These are phyloP conservation scores for Porites divaricata DNA, from an alignment of 92 coral and sea anemone genomes.

Conservation along the genomic window DNA sequence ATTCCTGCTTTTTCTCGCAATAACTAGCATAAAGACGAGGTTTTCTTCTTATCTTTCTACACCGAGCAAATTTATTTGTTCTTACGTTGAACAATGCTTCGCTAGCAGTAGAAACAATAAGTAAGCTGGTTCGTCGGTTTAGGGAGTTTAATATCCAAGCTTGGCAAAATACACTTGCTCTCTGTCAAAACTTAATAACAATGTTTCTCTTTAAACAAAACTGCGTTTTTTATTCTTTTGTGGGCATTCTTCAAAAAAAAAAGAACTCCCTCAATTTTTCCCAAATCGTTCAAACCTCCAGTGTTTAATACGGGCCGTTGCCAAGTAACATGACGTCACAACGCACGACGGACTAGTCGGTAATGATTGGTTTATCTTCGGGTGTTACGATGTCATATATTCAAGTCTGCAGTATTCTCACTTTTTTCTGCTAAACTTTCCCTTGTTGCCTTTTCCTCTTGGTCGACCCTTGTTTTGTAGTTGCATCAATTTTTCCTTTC, in stretches of 20 bases:
- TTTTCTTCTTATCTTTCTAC: too few species aligned
- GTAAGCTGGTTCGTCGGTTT: too few species aligned
- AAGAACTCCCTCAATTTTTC: too few species aligned
- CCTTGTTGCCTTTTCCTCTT: constrained; percentile 25
- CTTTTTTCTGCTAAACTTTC: constrained; percentile 2
- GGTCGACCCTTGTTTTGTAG: constrained; percentile 66
- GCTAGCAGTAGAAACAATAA: too few species aligned
- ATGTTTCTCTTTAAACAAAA: too few species aligned
- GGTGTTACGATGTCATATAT: not conserved
- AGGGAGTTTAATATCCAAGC: too few species aligned
- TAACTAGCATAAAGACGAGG: too few species aligned
- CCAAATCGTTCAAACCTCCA: not conserved
- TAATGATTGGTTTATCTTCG: not conserved
- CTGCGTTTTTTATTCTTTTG: not conserved
- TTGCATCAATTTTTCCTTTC: constrained; percentile 67
- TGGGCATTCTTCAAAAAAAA: not conserved
- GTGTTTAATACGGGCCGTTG: not conserved
- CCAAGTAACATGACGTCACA: not conserved
- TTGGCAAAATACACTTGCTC: too few species aligned
- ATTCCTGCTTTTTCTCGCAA: too few species aligned
- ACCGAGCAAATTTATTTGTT: too few species aligned
- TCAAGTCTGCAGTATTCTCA: not conserved
- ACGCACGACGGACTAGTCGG: not conserved
- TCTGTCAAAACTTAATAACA: too few species aligned
- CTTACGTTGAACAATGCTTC: too few species aligned